Conservation (phyloP, 2,797 vertebrate genomes). For the Rhinatrema bivittatum region DNA sequence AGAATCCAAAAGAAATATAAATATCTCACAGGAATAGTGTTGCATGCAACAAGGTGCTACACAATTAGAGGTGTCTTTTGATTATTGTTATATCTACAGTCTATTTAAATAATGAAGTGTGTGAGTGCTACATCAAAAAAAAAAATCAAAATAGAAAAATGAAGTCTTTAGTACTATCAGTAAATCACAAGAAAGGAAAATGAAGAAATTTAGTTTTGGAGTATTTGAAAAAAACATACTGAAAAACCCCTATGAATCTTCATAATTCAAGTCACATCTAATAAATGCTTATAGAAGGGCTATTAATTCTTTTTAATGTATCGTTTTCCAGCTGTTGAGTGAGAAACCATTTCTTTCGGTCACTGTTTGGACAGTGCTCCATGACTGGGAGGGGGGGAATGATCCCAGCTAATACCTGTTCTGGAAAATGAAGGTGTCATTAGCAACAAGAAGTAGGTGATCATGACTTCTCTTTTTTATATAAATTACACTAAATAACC, state of each 20-base stretch:
- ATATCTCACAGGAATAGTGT: too few relatives aligned
- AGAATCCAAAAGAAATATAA: too few relatives aligned
- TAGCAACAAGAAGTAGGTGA: constrained; percentile 65
- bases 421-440: constrained; percentile 68
- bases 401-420: constrained; percentile 56
- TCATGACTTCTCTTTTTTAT: constrained; percentile 68
- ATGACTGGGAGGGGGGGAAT: constrained; percentile 32
- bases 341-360: constrained; percentile 29
- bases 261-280: constrained; percentile 33
- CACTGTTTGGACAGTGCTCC: constrained; percentile 47
- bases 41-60: too few relatives aligned
- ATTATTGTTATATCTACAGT: too few relatives aligned
- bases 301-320: constrained; percentile 55
- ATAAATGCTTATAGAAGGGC: constrained; percentile 31
- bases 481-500: constrained; percentile 98
- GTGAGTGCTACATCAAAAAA: constrained; percentile 8
- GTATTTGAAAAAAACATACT: constrained; percentile 28
- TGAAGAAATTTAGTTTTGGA: constrained; percentile 17
- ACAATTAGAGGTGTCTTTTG: too few relatives aligned
- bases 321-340: constrained; percentile 22
- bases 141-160: constrained; percentile 2
- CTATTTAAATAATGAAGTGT: constrained; percentile 5
- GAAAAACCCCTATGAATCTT: constrained; percentile 26
- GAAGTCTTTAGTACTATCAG: constrained; percentile 1
- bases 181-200: constrained; percentile 25